Percentiles rank a stretch among this genome's conserved stretches.
Evolutionary conservation across 2,113 vertebrate species (phyloP).

Genomic region (Saccopteryx leptura): DNA sequence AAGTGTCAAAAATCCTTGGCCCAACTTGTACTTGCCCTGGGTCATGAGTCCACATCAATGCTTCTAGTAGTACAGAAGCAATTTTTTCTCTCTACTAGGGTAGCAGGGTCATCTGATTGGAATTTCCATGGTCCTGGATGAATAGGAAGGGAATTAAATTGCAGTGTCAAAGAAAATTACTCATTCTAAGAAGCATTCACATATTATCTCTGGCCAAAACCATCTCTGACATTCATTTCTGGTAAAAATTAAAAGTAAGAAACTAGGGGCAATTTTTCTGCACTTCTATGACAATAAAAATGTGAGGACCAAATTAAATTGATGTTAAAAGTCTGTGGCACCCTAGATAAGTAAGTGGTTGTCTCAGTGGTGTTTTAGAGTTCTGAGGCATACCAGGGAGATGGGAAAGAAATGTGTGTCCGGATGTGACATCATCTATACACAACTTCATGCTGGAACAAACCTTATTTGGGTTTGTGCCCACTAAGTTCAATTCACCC

Average conservation of each 20-base stretch:
- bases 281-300: constrained; percentile 79
- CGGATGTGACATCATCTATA: not conserved
- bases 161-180: constrained; percentile 84
- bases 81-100: constrained; percentile 67
- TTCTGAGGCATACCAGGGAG: constrained; percentile 21
- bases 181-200: constrained; percentile 84
- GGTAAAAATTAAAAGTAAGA: constrained; percentile 84
- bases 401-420: not conserved
- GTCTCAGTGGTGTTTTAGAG: constrained; percentile 60
- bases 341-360: constrained; percentile 78
- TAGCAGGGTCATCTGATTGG: constrained; percentile 85
- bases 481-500: constrained; percentile 1
- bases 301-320: constrained; percentile 77
- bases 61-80: constrained; percentile 69
- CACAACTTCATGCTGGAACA: constrained; percentile 59
- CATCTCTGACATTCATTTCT: constrained; percentile 83
- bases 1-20: constrained; percentile 69
- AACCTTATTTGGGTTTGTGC: constrained; percentile 45
- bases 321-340: constrained; percentile 55
- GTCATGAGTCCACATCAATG: constrained; percentile 67
- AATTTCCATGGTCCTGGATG: constrained; percentile 76
- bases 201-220: constrained; percentile 80
- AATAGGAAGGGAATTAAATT: constrained; percentile 85
- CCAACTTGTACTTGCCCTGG: constrained; percentile 27
- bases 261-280: constrained; percentile 74